Evolutionary conservation across 1,140 invertebrate species (phyloP), one percentile per base, ranked within the genome.

Genomic region (Cyrtorhinus lividipennis): DNA sequence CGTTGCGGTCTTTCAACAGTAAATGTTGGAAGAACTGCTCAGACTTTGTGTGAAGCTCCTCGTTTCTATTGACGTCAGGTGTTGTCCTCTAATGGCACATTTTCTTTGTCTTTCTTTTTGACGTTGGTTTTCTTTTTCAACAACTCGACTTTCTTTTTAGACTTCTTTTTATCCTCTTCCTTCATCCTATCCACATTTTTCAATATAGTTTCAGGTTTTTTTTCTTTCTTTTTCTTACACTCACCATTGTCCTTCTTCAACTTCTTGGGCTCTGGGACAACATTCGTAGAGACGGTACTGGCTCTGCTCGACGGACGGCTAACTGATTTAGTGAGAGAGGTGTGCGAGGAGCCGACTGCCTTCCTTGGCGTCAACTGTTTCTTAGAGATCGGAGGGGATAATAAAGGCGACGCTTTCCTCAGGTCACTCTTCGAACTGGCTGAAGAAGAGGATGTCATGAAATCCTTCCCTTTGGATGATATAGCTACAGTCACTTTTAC

Each of bases 1-100:
- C 71, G 30, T 64, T 53, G 64, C 45, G 69, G 65, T 80, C 76
- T 62, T 79, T 71, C 12, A 86, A 69, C 65, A 86, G 83, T 24
- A 87, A 75, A 72, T 84, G 78, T 70, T 84, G 84, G 67, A 87
- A 87, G 68, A 86, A 87, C 0, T 77, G 77, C 68, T 85, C 76
- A 0, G 79, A 78, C 66, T 80, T 72, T 15, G 82, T 74, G 5
- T 59, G 23, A 13, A 24, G 24, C 23, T 25, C 23, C n/a, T n/a
- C n/a, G n/a, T n/a, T n/a, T n/a, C n/a, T n/a, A n/a, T n/a, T n/a
- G n/a, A n/a, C n/a, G n/a, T n/a, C n/a, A 27, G 2, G 5, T 24
- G 15, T 22, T 24, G 2, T 3, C 18, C 12, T 61, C 60, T 24
- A 18, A 30, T 8, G 63, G 38, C 10, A 63, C 38, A 67, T 66